phyloP scores from a whole-genome alignment of 2,797 vertebrate species.

The Eulemur rubriventer region DNA sequence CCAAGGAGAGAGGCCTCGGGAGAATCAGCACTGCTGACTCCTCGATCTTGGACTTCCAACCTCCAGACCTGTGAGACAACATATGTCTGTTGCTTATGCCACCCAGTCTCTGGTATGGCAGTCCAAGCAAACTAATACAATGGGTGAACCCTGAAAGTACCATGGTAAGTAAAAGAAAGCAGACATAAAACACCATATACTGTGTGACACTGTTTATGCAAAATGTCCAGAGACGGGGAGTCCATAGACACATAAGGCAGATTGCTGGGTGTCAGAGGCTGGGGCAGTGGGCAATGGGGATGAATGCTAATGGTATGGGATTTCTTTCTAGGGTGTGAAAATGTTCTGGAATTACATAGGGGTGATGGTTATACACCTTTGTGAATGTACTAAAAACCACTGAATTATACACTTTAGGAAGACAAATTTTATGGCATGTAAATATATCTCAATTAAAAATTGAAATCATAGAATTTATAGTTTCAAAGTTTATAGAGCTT shows the following conservation, averaged over 20 bases:
- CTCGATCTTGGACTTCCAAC: neutral
- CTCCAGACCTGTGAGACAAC: neutral
- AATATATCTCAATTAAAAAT: neutral
- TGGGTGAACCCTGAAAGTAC: neutral
- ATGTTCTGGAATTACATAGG: neutral
- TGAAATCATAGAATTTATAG: neutral
- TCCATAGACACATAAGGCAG: neutral
- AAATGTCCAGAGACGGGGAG: neutral
- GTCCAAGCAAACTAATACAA: neutral
- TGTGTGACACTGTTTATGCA: neutral
- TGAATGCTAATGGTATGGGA: neutral
- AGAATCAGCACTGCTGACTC: accelerated
- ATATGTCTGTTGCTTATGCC: neutral
- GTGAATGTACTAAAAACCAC: neutral
- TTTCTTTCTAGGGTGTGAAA: neutral
- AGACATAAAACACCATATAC: neutral
- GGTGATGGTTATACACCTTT: neutral
- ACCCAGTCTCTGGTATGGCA: neutral
- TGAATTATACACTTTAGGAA: neutral
- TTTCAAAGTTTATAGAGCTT: neutral
- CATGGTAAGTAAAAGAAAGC: neutral
- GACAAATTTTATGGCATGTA: neutral
- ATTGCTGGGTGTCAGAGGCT: neutral
- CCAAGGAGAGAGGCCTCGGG: neutral
- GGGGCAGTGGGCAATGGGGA: neutral